phyloP scores from a whole-genome alignment of 2,797 vertebrate species.

The Chelon labrosus region DNA sequence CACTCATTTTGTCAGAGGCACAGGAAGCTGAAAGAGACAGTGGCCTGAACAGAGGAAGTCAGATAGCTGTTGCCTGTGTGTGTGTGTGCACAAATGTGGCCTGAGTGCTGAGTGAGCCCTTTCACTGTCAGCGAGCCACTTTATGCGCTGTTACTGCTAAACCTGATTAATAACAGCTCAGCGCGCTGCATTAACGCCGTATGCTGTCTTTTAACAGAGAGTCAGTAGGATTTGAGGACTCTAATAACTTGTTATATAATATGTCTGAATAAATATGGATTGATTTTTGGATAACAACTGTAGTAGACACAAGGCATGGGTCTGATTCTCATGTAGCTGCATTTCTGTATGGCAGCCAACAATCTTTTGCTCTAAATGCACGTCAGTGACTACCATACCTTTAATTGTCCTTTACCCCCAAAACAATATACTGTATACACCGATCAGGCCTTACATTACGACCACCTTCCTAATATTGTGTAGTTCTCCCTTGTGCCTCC shows the following conservation, averaged over 20 bases:
- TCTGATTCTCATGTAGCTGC: no score
- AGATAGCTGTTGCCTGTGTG: slow-evolving; percentile 43
- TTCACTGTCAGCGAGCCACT: slow-evolving; percentile 54
- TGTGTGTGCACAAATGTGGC: slow-evolving; percentile 63
- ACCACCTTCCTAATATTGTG: no score
- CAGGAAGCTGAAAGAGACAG: slow-evolving; percentile 76
- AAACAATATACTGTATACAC: no score
- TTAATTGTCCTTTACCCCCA: no score
- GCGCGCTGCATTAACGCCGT: slow-evolving; percentile 11
- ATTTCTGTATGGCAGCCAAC: no score
- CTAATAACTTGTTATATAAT: neutral
- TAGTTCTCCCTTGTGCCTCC: no score
- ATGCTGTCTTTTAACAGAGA: neutral
- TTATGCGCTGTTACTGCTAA: slow-evolving; percentile 55
- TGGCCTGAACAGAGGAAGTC: slow-evolving; percentile 78
- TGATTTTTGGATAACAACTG: neutral
- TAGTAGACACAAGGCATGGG: neutral
- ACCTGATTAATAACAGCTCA: slow-evolving; percentile 58
- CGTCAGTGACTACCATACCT: no score
- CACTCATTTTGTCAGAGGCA: slow-evolving; percentile 67
- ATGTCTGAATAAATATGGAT: neutral
- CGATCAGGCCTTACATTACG: no score
- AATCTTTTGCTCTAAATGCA: no score
- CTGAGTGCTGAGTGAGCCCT: slow-evolving; percentile 72
- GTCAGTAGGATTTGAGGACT: slow-evolving; percentile 32